Base-by-base conservation (phyloP, 1,140 invertebrate genomes). In the Trachymyrmex cornetzi region DNA sequence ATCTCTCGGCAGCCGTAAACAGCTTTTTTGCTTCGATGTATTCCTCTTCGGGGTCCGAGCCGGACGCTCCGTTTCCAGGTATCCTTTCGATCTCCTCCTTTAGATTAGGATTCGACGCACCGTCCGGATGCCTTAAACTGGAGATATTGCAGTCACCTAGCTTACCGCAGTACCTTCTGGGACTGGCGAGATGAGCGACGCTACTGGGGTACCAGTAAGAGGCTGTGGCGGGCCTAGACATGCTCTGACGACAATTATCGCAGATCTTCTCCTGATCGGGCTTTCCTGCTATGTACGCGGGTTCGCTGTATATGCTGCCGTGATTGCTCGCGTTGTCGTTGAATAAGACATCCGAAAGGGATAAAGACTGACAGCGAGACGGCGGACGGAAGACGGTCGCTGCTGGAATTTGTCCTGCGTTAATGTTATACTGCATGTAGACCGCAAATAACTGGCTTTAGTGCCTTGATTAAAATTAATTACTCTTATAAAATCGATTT, bases 31-130 rank as follows among this genome's bases (percentile, higher is more conserved):
- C 95, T 57, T 97, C 96, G 57, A 96, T 94, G 91, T 96, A 96
- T 61, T 96, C 96, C 59, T 95, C 95, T 77, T 96, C 95, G 79
- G 96, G 94, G 94, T 97, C 95, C 88, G 96, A 96, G 12, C 96
- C 95, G 0, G 96, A 96, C 3, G 96, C 96, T 0, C 97, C 97
- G 88, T 97, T 98, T 6, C 97, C 96, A 0, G 97, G 97, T 90
- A 96, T 94, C 90, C 97, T 96, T 93, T 96, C 96, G 84, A 95
- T 95, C 95, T 97, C 97, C 94, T 97, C 97, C 59, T 96, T 96
- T 90, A 99, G 96, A 96, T 98, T 98, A 14, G 98, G 98, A 96
- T 99, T 98, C 5, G 98, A 99, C 38, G 98, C 98, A 57, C 98
- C 98, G 92, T 99, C 98, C 1, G 98, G 98, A 95, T 98, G 98